Percentiles rank a stretch among this genome's conserved stretches.
These are phyloP conservation scores for Lutra lutra DNA, from an alignment of 2,797 vertebrate species.

Conservation along the genomic window DNA sequence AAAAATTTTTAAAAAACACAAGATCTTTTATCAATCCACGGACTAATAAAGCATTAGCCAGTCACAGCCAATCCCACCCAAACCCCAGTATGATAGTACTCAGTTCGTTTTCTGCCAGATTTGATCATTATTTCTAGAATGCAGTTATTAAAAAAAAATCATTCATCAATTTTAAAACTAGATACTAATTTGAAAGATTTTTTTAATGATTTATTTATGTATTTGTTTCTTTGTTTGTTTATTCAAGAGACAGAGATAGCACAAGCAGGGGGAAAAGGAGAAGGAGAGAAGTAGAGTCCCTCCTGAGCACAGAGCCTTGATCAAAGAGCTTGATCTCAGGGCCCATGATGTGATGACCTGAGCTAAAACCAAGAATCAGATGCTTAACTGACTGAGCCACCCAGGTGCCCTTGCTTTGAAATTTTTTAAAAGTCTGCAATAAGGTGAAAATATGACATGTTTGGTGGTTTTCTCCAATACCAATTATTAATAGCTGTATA, in stretches of 20 bases:
- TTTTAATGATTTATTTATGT: background rate
- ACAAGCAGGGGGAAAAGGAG: background rate
- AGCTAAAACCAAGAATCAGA: background rate
- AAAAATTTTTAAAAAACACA: background rate
- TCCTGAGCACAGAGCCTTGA: background rate
- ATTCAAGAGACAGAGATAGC: background rate
- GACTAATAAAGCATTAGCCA: background rate
- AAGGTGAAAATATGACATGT: background rate
- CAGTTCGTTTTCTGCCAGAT: background rate
- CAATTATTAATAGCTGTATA: slow-evolving; percentile 8
- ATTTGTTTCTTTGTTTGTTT: background rate
- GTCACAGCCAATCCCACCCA: background rate
- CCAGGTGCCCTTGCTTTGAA: background rate
- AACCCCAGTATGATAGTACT: background rate
- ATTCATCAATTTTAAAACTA: slow-evolving; percentile 31
- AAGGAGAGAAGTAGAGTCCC: background rate
- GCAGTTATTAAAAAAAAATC: background rate
- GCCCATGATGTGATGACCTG: no score
- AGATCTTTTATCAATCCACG: background rate
- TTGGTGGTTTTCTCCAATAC: background rate
- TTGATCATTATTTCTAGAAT: slow-evolving; percentile 38
- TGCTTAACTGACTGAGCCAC: background rate
- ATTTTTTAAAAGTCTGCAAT: slow-evolving; percentile 18
- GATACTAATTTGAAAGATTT: slow-evolving; percentile 6
- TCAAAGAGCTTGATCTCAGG: background rate